These are phyloP conservation scores for Brenthis ino DNA, from an alignment of 2,888 invertebrate species.

Conservation along the genomic window DNA sequence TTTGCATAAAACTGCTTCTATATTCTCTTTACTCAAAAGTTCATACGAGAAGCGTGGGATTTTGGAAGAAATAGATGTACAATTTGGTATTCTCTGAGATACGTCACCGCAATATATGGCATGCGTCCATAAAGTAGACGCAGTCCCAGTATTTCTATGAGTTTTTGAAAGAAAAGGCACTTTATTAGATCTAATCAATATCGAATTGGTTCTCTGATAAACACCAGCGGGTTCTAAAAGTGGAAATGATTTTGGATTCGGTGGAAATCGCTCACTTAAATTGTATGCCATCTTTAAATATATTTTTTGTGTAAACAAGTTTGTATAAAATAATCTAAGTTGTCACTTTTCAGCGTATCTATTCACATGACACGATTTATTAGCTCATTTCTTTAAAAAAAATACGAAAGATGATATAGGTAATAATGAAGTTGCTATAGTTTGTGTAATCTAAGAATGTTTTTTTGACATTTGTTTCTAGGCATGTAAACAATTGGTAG, in stretches of 20 bases:
- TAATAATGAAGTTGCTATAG: too few relatives aligned
- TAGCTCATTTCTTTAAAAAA: too few relatives aligned
- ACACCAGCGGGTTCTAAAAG: constrained; percentile 67
- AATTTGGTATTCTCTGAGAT: constrained; percentile 55
- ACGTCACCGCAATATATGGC: constrained; percentile 50
- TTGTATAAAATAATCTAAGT: not conserved
- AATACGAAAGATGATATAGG: too few relatives aligned
- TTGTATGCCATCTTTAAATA: constrained; percentile 56
- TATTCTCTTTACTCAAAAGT: constrained; percentile 56
- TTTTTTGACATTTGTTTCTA: too few relatives aligned
- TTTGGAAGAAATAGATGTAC: constrained; percentile 58
- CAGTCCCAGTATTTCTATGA: constrained; percentile 48
- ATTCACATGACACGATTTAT: too few relatives aligned
- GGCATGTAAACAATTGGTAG: too few relatives aligned
- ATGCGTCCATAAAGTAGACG: constrained; percentile 58
- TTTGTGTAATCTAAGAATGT: too few relatives aligned
- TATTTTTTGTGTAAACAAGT: not conserved
- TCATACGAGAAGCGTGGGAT: constrained; percentile 65
- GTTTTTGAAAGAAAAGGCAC: constrained; percentile 60
- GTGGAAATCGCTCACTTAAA: constrained; percentile 54
- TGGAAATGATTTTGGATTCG: constrained; percentile 47
- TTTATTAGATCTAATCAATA: constrained; percentile 45
- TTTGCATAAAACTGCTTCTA: constrained; percentile 60
- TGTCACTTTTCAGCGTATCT: too few relatives aligned
- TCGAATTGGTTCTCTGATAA: constrained; percentile 50